Percentiles rank a stretch among this genome's conserved stretches.
Conservation (phyloP, 2,888 invertebrate genomes). For the Ceratothoa steindachneri region DNA sequence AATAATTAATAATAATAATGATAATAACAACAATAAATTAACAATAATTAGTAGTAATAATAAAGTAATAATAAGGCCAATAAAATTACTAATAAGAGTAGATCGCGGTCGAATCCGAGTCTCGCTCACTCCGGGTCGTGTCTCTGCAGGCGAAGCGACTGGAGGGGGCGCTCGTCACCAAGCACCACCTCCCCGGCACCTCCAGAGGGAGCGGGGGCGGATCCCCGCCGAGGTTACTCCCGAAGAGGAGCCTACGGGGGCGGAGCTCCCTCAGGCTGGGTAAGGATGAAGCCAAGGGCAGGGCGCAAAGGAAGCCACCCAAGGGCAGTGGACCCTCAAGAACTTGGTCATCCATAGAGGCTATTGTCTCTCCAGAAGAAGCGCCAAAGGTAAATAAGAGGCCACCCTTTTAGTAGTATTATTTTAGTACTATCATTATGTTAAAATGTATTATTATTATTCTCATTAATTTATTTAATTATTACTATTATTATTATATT, state of each 20-base stretch:
- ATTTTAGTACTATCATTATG: neutral
- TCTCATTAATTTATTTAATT: neutral
- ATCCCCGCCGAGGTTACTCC: neutral
- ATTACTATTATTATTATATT: neutral
- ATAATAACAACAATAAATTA: too few relatives aligned
- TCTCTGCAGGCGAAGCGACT: conserved; percentile 46
- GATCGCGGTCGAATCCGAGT: too few relatives aligned
- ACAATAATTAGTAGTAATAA: too few relatives aligned
- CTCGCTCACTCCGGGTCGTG: too few relatives aligned
- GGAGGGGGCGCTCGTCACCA: conserved; percentile 40
- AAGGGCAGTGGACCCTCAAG: conserved; percentile 15
- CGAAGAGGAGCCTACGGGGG: conserved; percentile 33
- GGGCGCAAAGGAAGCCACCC: conserved; percentile 4
- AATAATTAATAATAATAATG: too few relatives aligned
- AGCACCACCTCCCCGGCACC: conserved; percentile 14
- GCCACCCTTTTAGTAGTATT: too few relatives aligned
- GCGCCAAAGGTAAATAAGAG: neutral
- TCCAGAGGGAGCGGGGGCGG: neutral
- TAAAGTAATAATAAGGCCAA: too few relatives aligned
- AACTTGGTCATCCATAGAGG: conserved; percentile 47
- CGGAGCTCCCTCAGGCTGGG: conserved; percentile 36
- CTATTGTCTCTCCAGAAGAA: conserved; percentile 32
- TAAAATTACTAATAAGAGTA: too few relatives aligned
- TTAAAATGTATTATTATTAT: neutral
- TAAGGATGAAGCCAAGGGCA: conserved; percentile 18